Conservation (phyloP, 2,888 invertebrate species). For the Melikaiella ostensackeni region DNA sequence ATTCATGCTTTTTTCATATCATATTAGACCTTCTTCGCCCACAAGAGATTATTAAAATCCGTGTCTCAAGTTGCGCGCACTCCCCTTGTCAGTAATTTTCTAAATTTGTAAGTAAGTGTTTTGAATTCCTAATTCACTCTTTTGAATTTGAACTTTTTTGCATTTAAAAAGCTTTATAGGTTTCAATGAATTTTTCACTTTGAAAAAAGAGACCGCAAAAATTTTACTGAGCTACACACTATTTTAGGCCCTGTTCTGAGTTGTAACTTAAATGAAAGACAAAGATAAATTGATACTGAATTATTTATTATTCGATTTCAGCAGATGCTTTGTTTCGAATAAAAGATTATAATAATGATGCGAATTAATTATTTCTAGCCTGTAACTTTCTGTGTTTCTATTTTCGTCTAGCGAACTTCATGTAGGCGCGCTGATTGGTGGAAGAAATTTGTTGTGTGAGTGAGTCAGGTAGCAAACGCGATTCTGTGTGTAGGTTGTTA, state of each 20-base stretch:
- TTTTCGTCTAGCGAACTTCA: slow-evolving; percentile 75
- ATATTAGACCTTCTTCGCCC: no score
- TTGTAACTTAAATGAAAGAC: neutral
- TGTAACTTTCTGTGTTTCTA: slow-evolving; percentile 73
- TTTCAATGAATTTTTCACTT: no score
- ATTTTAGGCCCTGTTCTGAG: neutral
- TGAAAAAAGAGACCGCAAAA: no score
- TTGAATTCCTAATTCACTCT: no score
- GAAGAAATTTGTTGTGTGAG: slow-evolving; percentile 76
- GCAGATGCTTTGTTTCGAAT: neutral
- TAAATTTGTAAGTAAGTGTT: no score
- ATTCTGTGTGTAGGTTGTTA: slow-evolving; percentile 61
- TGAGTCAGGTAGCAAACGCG: slow-evolving; percentile 75
- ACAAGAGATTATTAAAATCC: no score
- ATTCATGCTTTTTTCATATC: no score
- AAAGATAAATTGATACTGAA: neutral
- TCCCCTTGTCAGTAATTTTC: no score
- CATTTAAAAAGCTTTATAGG: no score
- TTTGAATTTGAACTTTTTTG: no score
- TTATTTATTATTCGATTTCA: neutral
- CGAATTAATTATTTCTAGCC: slow-evolving; percentile 59
- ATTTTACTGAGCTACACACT: neutral
- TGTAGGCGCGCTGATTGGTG: slow-evolving; percentile 76
- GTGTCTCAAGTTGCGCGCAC: no score
- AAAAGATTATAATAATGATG: slow-evolving; percentile 9